These are phyloP conservation scores for Callocephalon fimbriatum DNA, from an alignment of 2,113 vertebrate species.

Conservation along the genomic window DNA sequence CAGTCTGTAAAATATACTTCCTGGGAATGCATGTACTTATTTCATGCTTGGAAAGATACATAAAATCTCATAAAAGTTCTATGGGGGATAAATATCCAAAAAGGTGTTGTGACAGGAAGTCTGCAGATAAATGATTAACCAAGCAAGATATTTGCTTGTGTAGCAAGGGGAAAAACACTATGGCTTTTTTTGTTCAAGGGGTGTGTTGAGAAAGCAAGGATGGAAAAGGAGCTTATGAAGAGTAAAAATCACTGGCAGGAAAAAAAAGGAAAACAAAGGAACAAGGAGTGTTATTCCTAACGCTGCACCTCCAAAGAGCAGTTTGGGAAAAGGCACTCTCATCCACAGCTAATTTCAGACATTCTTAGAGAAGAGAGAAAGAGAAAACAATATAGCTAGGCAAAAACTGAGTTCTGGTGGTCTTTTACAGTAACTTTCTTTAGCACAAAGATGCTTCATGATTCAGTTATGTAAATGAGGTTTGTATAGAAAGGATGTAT, in stretches of 20 bases:
- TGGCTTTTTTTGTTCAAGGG: not conserved
- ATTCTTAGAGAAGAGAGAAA: not conserved
- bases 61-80: slow-evolving; percentile 37
- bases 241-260: not conserved
- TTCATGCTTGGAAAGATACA: slow-evolving; percentile 63
- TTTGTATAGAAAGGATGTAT: slow-evolving; percentile 5
- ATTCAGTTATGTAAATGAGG: slow-evolving; percentile 28
- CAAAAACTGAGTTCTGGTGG: slow-evolving; percentile 6
- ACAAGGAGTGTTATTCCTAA: not conserved
- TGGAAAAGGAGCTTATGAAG: slow-evolving; percentile 9
- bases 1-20: slow-evolving; percentile 39
- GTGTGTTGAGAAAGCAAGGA: not conserved
- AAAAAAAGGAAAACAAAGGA: not conserved
- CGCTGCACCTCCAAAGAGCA: not conserved
- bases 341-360: not conserved
- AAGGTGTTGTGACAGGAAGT: slow-evolving; percentile 36
- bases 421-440: slow-evolving; percentile 62
- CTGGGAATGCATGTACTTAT: slow-evolving; percentile 44
- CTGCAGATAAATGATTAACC: slow-evolving; percentile 55
- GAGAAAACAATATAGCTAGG: not conserved
- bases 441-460: slow-evolving; percentile 27
- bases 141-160: slow-evolving; percentile 54
- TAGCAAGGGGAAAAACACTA: not conserved
- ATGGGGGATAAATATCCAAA: slow-evolving; percentile 21
- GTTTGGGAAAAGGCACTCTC: not conserved